These are phyloP conservation scores for Pampusana beccarii DNA, from an alignment of 2,113 vertebrate genomes.

Conservation along the genomic window DNA sequence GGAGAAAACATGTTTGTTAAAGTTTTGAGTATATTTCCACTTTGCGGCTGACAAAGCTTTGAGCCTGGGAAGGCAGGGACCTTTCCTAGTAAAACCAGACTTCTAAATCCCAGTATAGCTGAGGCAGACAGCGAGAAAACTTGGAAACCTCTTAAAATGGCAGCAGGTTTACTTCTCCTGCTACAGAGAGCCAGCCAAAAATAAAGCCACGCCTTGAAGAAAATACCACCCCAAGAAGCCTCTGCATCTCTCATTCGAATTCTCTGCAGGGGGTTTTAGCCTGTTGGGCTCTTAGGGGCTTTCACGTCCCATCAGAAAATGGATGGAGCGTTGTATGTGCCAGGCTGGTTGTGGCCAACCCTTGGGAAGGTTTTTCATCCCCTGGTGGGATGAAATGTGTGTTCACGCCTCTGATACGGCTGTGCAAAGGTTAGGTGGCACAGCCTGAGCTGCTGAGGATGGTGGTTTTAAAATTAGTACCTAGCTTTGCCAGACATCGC, in stretches of 20 bases:
- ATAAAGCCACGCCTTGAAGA: background rate
- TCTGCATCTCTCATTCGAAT: background rate
- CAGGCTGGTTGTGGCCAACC: rapidly evolving
- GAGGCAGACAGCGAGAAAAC: background rate
- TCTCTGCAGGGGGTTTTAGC: background rate
- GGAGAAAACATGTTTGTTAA: background rate
- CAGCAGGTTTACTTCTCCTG: background rate
- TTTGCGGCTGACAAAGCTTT: background rate
- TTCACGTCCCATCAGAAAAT: rapidly evolving
- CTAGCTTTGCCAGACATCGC: background rate
- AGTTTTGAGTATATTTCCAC: background rate
- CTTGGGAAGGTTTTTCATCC: background rate
- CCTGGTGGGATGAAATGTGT: background rate
- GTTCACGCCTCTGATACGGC: background rate
- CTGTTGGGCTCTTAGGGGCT: rapidly evolving
- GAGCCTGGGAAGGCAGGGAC: background rate
- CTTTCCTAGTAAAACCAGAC: background rate
- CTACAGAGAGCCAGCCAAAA: background rate
- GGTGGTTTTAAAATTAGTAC: background rate
- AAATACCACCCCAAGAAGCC: background rate
- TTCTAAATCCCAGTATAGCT: background rate
- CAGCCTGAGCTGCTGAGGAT: background rate
- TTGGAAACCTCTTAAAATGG: background rate
- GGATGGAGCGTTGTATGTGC: rapidly evolving
- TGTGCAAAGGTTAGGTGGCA: background rate